Percentiles rank a stretch among this genome's conserved stretches.
Evolutionary conservation across 2,797 vertebrate genomes (phyloP).

Genomic region (Champsocephalus gunnari): DNA sequence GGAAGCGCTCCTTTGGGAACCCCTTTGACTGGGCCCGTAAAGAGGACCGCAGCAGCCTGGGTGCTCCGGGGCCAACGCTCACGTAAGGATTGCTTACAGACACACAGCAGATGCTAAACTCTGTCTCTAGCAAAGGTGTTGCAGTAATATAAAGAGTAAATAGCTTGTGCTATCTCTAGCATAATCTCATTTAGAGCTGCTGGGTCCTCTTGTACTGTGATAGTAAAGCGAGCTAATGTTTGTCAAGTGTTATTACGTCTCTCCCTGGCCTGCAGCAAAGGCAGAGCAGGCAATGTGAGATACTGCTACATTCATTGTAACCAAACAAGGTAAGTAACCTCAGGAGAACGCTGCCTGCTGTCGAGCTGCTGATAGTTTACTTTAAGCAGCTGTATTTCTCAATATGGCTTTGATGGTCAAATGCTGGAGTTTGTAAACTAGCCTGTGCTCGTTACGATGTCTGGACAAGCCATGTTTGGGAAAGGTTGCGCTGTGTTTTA

Average conservation of each 20-base stretch:
- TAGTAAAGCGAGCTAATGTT: constrained; percentile 1
- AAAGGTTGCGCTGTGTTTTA: constrained; percentile 1
- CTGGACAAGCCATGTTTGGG: constrained; percentile 27
- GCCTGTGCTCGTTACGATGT: constrained; percentile 19
- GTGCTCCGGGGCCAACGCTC: constrained; percentile 85
- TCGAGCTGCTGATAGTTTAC: constrained; percentile 33
- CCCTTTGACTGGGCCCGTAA: constrained; percentile 93
- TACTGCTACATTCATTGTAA: constrained; percentile 85
- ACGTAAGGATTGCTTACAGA: constrained; percentile 83
- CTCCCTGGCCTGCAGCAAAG: constrained; percentile 86
- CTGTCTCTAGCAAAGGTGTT: background rate
- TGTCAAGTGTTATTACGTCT: constrained; percentile 67
- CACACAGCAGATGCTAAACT: background rate
- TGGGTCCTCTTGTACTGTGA: background rate
- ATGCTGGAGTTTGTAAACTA: constrained; percentile 11
- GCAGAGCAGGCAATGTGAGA: constrained; percentile 87
- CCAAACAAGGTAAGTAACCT: constrained; percentile 88
- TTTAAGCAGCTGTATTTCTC: constrained; percentile 30
- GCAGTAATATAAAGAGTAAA: background rate
- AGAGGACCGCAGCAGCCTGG: constrained; percentile 87
- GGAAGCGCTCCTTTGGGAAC: constrained; percentile 97
- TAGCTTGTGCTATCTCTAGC: background rate
- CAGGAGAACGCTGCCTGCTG: constrained; percentile 48
- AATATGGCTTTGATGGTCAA: constrained; percentile 33
- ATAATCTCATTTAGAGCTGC: constrained; percentile 2